Conservation (phyloP, 2,888 invertebrate species). For the Polyploca ridens region DNA sequence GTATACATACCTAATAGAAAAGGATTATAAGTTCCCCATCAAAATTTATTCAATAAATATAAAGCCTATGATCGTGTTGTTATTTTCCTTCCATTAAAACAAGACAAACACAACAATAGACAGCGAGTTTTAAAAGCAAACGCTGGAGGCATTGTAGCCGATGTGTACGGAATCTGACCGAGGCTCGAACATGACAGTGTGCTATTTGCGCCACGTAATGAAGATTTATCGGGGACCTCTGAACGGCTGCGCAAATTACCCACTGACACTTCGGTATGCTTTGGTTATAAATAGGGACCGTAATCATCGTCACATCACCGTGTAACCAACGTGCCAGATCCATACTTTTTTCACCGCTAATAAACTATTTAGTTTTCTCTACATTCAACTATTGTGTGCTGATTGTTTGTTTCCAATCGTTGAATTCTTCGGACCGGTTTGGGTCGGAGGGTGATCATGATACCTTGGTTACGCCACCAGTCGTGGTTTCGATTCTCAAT, state of each 20-base stretch:
- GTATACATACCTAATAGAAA: too few relatives aligned
- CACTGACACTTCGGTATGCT: conserved; percentile 40
- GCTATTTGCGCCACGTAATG: conserved; percentile 45
- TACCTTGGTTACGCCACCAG: too few relatives aligned
- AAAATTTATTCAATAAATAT: too few relatives aligned
- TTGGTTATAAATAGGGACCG: neutral
- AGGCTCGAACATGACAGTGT: conserved; percentile 33
- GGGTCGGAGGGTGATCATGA: too few relatives aligned
- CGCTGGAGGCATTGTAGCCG: neutral
- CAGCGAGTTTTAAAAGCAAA: neutral
- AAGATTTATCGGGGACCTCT: conserved; percentile 54
- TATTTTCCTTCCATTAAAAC: too few relatives aligned
- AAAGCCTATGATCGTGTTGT: too few relatives aligned
- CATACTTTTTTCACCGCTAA: neutral
- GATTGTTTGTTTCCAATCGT: too few relatives aligned
- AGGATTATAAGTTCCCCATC: too few relatives aligned
- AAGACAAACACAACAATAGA: neutral
- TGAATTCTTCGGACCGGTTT: too few relatives aligned
- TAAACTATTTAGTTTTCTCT: too few relatives aligned
- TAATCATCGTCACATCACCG: neutral
- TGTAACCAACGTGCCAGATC: neutral
- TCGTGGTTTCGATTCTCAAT: too few relatives aligned
- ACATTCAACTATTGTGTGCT: too few relatives aligned
- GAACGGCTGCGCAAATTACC: conserved; percentile 44
- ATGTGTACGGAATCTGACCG: neutral